Base-by-base conservation (phyloP, 2,113 vertebrate genomes). In the Cichladusa arquata region DNA sequence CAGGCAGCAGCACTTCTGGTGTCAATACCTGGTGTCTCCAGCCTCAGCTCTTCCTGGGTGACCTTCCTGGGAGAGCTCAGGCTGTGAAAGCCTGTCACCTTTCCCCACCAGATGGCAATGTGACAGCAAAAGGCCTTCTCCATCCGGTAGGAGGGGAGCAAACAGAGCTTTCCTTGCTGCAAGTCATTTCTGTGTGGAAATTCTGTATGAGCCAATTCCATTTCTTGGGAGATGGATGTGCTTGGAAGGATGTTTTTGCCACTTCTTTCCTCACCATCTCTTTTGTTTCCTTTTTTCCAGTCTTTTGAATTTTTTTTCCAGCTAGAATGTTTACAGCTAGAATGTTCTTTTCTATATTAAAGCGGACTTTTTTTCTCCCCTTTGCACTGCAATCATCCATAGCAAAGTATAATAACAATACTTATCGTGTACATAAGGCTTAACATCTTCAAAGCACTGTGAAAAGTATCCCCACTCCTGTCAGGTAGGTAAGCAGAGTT, bases 51-150 rank as follows among this genome's bases (percentile, higher is more conserved):
- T 29, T n/a, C 70, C 73, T 25, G 62, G n/a, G 40, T 23, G 53
- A 33, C 36, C 12, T 76, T 76, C 45, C 53, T 36, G 12, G 50
- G 65, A 38, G 86, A 88, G 40, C n/a, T 23, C 17, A n/a, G 0
- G 20, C 62, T 91, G 71, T 22, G 76, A 23, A 74, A 88, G 16
- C 20, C 56, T 65, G 51, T 44, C 6, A 3, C 58, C n/a, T 50
- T 81, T 94, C 61, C 76, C 93, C 95, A 89, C 74, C 85, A 73
- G 92, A 92, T 94, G 93, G 88, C 92, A 95, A 95, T 70, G 57
- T 5, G 7, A 92, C 91, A 85, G 90, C 80, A 93, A 96, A 71
- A 86, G 93, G 91, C 10, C 77, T 53, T 44, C 34, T 85, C 53
- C 33, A 31, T 23, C 60, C 5, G 1, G 34, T 22, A 47, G 25